Base-by-base conservation (phyloP, 2,797 vertebrate genomes). In the Labroides dimidiatus region DNA sequence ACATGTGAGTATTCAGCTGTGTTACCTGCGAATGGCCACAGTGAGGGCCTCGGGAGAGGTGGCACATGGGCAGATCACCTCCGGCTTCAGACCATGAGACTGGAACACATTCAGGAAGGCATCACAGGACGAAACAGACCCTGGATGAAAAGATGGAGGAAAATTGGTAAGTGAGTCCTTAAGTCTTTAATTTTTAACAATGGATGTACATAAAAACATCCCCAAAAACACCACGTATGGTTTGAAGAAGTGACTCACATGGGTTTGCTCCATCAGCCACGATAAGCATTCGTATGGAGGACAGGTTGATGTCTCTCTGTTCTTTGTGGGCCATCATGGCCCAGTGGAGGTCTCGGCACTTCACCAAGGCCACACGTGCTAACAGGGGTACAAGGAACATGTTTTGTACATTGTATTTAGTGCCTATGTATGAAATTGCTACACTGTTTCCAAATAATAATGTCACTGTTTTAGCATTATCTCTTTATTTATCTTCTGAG, bases 311-410 rank as follows among this genome's bases (percentile, higher is more conserved):
- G 16, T 99, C 98, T 84, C 94, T 95, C 88, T 99, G 98, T 75
- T 99, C 98, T 78, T 96, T 93, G 86, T 98, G 96, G 63, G 98
- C 96, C 96, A 99, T 99, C 98, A 99, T 99, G 77, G 98, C 97
- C 98, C 98, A 99, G 90, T 99, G 98, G 84, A 99, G 91, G 91
- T 99, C 97, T 68, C 97, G 95, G 79, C 97, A 99, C 87, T 99
- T 99, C 72, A 99, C 98, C 85, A 99, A 93, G 64, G 97, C 97
- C 63, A 98, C 96, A 39, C 95, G 96, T 16, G 96, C 98, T 99
- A 53, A 30, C 13, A 65, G 56, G 10, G 12, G 24, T 16, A 47
- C 21, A 12, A 17, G 20, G 5, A 24, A 65, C 17, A 47, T 10
- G 43, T 55, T 93, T 49, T 45, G 44, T n/a, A 12, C 1, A 33